These are phyloP conservation scores for Monomorium pharaonis DNA, from an alignment of 1,140 invertebrate species.

Conservation along the genomic window DNA sequence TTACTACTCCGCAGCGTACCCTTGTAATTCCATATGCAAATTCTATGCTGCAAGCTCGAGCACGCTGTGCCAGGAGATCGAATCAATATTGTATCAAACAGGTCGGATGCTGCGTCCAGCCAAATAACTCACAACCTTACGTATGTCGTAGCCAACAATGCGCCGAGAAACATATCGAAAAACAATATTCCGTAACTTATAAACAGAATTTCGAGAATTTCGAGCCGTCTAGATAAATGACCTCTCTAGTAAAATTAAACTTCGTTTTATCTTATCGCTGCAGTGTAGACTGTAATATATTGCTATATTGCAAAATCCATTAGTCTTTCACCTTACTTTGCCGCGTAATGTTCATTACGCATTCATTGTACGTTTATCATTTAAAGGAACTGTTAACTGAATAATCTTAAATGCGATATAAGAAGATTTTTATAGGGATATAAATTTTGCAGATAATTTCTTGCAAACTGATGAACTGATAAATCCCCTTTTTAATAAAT, in stretches of 20 bases:
- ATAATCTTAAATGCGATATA: not conserved
- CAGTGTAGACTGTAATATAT: not conserved
- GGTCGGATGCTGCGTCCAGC: constrained; percentile 54
- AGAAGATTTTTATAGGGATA: not conserved
- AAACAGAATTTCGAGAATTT: not conserved
- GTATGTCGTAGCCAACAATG: not conserved
- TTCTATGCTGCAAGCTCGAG: constrained; percentile 59
- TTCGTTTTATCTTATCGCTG: not conserved
- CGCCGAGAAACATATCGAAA: not conserved
- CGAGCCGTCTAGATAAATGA: not conserved
- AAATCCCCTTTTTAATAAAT: not conserved
- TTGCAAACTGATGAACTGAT: not conserved
- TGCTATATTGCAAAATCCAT: not conserved
- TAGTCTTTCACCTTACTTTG: not conserved
- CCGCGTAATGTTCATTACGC: constrained; percentile 5
- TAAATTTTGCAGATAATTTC: not conserved
- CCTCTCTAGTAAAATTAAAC: not conserved
- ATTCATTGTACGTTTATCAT: constrained; percentile 22
- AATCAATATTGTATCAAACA: constrained; percentile 71
- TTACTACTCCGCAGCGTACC: constrained; percentile 24
- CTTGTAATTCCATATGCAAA: constrained; percentile 73
- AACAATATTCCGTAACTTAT: not conserved
- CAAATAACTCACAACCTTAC: constrained; percentile 7
- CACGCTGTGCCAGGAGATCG: constrained; percentile 62
- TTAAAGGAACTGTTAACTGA: constrained; percentile 3